A percentile compares a stretch with the other conserved stretches of the same genome.
Conservation (phyloP, 1,140 invertebrate genomes). For the Megalopta genalis region DNA sequence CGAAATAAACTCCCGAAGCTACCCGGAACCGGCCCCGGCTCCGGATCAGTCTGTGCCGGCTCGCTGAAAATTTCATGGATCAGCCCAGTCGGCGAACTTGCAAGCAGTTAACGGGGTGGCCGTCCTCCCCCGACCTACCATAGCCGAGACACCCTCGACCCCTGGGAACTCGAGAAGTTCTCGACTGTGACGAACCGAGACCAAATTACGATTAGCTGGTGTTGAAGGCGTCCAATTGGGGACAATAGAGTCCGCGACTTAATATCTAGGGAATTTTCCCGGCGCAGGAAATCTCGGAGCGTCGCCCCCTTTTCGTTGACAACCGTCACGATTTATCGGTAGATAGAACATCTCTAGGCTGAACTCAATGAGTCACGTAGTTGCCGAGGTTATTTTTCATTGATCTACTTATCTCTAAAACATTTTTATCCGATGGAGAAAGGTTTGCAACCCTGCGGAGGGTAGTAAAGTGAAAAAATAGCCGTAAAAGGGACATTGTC, state of each 20-base stretch:
- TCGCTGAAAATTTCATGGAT: slow-evolving; percentile 7
- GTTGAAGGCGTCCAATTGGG: background rate
- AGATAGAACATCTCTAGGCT: too few species aligned
- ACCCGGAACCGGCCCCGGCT: background rate
- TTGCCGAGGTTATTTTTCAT: too few species aligned
- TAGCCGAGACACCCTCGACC: too few species aligned
- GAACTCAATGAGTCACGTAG: too few species aligned
- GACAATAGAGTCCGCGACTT: background rate
- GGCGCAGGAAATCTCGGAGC: background rate
- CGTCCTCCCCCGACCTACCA: too few species aligned
- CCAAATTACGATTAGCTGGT: background rate
- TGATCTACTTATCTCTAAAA: too few species aligned
- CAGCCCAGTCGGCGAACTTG: background rate
- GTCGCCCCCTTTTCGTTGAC: too few species aligned
- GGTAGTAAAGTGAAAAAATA: too few species aligned
- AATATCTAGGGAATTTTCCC: background rate
- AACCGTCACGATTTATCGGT: too few species aligned
- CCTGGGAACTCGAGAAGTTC: background rate
- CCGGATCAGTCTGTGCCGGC: background rate
- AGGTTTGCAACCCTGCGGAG: too few species aligned
- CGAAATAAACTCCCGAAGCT: slow-evolving; percentile 3
- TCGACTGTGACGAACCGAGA: background rate
- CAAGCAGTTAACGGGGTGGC: background rate
- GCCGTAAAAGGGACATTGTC: too few species aligned
- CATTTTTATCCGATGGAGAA: too few species aligned